A percentile compares a stretch with the other conserved stretches of the same genome.
Evolutionary conservation across 2,888 invertebrate genomes (phyloP).

Genomic region (Aleiodes alternator): DNA sequence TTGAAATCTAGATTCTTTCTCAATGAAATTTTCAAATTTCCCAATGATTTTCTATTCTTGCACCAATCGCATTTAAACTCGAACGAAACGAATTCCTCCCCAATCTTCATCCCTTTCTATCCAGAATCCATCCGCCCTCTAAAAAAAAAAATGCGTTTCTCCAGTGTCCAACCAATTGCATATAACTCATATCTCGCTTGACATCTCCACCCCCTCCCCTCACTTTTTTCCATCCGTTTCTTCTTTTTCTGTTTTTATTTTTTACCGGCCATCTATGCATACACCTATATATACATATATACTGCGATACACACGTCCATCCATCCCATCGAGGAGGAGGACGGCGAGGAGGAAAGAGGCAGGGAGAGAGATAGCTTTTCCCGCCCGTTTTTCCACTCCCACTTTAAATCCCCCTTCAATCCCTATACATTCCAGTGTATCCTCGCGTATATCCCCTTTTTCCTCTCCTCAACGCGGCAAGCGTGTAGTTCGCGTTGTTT

Average conservation of each 20-base stretch:
- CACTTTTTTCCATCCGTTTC: constrained; percentile 48
- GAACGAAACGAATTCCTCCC: constrained; percentile 3
- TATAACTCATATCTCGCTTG: constrained; percentile 64
- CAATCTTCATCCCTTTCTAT: background rate
- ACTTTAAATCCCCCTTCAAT: background rate
- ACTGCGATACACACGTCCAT: constrained; percentile 51
- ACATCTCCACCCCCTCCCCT: constrained; percentile 58
- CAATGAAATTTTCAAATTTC: too few relatives aligned
- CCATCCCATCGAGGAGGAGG: constrained; percentile 46
- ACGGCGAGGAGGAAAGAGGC: constrained; percentile 1
- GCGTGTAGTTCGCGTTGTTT: constrained; percentile 70
- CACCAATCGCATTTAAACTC: background rate
- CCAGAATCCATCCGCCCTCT: constrained; percentile 45
- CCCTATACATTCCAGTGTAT: constrained; percentile 25
- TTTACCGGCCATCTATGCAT: constrained; percentile 11
- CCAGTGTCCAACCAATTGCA: constrained; percentile 71
- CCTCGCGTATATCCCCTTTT: constrained; percentile 20
- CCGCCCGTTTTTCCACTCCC: constrained; percentile 44
- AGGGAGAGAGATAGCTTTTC: constrained; percentile 53
- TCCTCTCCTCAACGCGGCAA: constrained; percentile 53
- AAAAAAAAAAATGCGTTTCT: constrained; percentile 62
- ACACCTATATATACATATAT: constrained; percentile 25
- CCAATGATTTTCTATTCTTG: background rate
- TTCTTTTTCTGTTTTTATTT: constrained; percentile 49
- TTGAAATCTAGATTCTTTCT: too few relatives aligned